These are phyloP conservation scores for Bembecia ichneumoniformis DNA, from an alignment of 2,888 invertebrate species.

Conservation along the genomic window DNA sequence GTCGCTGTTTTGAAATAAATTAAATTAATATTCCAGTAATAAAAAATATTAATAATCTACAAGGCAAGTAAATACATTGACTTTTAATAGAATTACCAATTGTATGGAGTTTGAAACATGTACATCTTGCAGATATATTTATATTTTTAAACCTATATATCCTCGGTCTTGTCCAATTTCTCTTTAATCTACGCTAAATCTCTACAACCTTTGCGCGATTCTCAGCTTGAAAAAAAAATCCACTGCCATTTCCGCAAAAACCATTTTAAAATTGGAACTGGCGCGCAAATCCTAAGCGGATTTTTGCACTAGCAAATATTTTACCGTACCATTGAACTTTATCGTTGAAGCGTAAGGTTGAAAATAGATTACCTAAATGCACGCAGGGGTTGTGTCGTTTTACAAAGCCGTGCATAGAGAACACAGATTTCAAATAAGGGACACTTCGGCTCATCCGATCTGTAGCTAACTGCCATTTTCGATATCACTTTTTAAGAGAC, in stretches of 20 bases:
- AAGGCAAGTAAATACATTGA: too few relatives aligned
- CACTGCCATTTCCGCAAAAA: slow-evolving; percentile 38
- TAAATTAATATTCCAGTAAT: too few relatives aligned
- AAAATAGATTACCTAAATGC: slow-evolving; percentile 9
- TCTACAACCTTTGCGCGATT: slow-evolving; percentile 16
- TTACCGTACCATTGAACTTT: slow-evolving; percentile 12
- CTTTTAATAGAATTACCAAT: too few relatives aligned
- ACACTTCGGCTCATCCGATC: slow-evolving; percentile 41
- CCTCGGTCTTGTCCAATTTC: slow-evolving; percentile 7
- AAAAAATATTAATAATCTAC: too few relatives aligned
- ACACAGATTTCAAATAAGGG: slow-evolving; percentile 56
- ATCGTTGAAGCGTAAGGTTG: slow-evolving; percentile 11
- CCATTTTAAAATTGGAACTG: slow-evolving; percentile 59
- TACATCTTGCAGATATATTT: too few relatives aligned
- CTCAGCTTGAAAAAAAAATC: slow-evolving; percentile 17
- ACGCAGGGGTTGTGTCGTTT: slow-evolving; percentile 12
- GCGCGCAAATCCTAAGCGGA: slow-evolving; percentile 43
- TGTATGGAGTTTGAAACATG: too few relatives aligned
- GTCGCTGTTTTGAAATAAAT: too few relatives aligned
- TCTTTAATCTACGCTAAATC: slow-evolving; percentile 14
- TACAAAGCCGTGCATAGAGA: slow-evolving; percentile 41
- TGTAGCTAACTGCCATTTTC: slow-evolving; percentile 23
- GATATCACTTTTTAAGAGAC: slow-evolving; percentile 6
- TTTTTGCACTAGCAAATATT: slow-evolving; percentile 32
- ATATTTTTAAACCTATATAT: too few relatives aligned